Evolutionary conservation across 2,888 invertebrate genomes (phyloP).

Genomic region (Cryptocephalus moraei): DNA sequence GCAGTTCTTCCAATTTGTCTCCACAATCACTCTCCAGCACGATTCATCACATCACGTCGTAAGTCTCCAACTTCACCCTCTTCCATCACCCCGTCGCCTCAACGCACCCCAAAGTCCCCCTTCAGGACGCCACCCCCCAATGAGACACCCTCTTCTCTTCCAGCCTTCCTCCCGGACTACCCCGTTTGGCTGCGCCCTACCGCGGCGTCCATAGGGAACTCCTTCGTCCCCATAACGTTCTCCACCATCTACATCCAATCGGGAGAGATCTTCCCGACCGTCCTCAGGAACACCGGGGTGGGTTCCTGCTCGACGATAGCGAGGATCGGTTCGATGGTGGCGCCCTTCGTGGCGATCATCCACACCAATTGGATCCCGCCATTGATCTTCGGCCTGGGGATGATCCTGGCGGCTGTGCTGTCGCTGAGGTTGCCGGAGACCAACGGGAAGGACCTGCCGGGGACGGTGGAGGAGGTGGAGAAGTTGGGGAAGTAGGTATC

Average conservation of each 20-base stretch:
- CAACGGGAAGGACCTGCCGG: conserved; percentile 60
- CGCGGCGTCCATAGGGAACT: not conserved
- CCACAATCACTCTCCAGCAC: too few relatives aligned
- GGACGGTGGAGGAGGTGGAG: conserved; percentile 72
- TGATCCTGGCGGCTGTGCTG: conserved; percentile 55
- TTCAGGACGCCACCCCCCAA: too few relatives aligned
- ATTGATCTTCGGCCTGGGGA: conserved; percentile 53
- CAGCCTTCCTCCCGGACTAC: not conserved
- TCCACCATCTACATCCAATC: conserved; percentile 58
- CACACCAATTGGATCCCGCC: conserved; percentile 54
- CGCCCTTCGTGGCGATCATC: conserved; percentile 68
- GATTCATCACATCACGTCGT: too few relatives aligned
- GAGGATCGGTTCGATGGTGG: conserved; percentile 73
- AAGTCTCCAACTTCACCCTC: too few relatives aligned
- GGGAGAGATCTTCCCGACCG: conserved; percentile 69
- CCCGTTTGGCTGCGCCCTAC: not conserved
- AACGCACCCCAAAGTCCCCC: too few relatives aligned
- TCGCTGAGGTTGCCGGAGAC: conserved; percentile 69
- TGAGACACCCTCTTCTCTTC: too few relatives aligned
- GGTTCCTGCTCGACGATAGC: conserved; percentile 78
- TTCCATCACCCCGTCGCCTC: too few relatives aligned
- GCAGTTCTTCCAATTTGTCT: too few relatives aligned
- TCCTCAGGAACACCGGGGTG: conserved; percentile 75
- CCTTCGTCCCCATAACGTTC: not conserved
- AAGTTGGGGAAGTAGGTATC: conserved; percentile 7